Percentiles rank a stretch among this genome's conserved stretches.
phyloP scores from a whole-genome alignment of 2,797 vertebrate species.

The Intellagama lesueurii region DNA sequence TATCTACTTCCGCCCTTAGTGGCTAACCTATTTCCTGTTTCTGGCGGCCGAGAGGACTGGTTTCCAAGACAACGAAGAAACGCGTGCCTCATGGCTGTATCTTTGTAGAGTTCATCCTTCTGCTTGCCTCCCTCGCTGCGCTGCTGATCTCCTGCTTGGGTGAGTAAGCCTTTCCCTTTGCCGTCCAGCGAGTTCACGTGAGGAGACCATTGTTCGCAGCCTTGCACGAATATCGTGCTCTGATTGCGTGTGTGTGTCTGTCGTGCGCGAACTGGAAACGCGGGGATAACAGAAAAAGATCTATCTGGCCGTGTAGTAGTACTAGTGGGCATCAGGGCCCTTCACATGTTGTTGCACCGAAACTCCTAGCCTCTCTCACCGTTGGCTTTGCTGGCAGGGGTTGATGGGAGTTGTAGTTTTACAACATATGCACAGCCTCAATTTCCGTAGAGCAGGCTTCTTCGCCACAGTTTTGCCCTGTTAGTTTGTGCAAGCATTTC shows the following conservation, averaged over 20 bases:
- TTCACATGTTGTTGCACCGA: background rate
- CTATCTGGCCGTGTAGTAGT: no score
- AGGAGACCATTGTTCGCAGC: no score
- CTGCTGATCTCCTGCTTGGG: background rate
- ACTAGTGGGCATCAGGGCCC: background rate
- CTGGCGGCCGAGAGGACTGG: background rate
- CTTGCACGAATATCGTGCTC: no score
- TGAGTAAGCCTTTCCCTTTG: background rate
- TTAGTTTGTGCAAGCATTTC: no score
- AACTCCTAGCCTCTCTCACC: no score
- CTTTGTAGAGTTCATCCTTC: no score
- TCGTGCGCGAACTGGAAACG: background rate
- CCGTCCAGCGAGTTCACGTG: no score
- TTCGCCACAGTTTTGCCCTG: background rate
- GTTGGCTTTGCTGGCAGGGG: background rate
- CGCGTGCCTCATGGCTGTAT: background rate
- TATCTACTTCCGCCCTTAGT: constrained; percentile 6
- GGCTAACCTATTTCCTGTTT: background rate
- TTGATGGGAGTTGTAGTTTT: background rate
- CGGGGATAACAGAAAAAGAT: background rate
- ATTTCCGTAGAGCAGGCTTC: background rate
- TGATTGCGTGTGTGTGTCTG: background rate
- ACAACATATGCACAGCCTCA: background rate
- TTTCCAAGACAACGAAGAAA: constrained; percentile 15
- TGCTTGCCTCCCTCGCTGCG: background rate